phyloP scores from a whole-genome alignment of 2,113 vertebrate genomes.

The Brevimyrus niger region DNA sequence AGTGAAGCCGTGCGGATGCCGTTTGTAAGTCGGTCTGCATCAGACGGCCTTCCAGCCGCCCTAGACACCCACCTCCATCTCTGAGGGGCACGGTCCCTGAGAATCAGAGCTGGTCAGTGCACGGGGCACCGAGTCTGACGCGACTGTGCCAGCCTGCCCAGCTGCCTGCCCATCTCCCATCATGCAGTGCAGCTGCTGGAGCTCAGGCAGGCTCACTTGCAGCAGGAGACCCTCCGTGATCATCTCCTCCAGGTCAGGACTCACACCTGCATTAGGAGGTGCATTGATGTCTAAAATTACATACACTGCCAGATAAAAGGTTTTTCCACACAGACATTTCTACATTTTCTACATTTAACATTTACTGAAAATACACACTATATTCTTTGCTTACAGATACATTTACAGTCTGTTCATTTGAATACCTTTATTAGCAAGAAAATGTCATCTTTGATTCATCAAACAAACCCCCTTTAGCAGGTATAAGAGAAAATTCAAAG shows the following conservation, averaged over 20 bases:
- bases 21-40: background rate
- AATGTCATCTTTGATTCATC: too few relatives aligned
- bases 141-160: conserved; percentile 39
- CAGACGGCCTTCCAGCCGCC: background rate
- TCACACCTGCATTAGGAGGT: conserved; percentile 35
- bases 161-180: conserved; percentile 65
- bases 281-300: background rate
- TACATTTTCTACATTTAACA: too few relatives aligned
- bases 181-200: conserved; percentile 82
- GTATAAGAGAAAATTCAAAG: too few relatives aligned
- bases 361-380: too few relatives aligned
- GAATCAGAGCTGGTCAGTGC: conserved; percentile 34
- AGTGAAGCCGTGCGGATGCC: background rate
- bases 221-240: conserved; percentile 92
- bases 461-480: too few relatives aligned
- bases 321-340: too few relatives aligned
- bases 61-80: conserved; percentile 36
- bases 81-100: conserved; percentile 30
- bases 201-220: conserved; percentile 88
- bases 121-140: background rate
- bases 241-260: conserved; percentile 79
- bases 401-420: too few relatives aligned
- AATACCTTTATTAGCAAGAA: too few relatives aligned
- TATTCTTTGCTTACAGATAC: too few relatives aligned
- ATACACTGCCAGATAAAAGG: too few relatives aligned